These are phyloP conservation scores for Pavo muticus DNA, from an alignment of 2,113 vertebrate species.

Conservation along the genomic window DNA sequence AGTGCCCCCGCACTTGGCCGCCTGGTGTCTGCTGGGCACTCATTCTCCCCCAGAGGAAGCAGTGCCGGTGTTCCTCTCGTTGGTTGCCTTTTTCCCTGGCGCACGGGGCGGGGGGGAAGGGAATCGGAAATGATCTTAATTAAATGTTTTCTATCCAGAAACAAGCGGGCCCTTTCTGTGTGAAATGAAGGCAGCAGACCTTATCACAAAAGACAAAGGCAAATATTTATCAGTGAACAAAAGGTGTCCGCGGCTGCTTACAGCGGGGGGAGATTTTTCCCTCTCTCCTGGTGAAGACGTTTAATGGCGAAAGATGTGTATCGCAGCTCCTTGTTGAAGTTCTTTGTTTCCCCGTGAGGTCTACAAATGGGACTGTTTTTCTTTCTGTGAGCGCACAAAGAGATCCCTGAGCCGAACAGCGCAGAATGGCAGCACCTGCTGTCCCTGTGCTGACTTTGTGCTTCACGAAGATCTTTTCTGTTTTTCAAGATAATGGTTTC, in stretches of 20 bases:
- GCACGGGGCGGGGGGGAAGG: background rate
- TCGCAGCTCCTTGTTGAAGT: constrained; percentile 10
- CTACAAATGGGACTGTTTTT: constrained; percentile 36
- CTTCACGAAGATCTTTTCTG: constrained; percentile 14
- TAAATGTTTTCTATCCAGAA: constrained; percentile 77
- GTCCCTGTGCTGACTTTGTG: background rate
- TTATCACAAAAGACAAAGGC: constrained; percentile 83
- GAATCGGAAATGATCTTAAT: constrained; percentile 78
- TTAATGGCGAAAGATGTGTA: constrained; percentile 62
- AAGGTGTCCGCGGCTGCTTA: constrained; percentile 74
- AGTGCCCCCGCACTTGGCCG: too few relatives aligned
- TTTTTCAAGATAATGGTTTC: background rate
- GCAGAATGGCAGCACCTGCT: constrained; percentile 47
- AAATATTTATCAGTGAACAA: constrained; percentile 91
- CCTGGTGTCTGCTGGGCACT: background rate
- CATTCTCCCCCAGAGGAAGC: constrained; percentile 38
- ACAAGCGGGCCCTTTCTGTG: constrained; percentile 39
- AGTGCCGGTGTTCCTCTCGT: background rate
- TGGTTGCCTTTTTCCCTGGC: constrained; percentile 30
- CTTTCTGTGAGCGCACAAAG: constrained; percentile 28
- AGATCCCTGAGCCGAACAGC: constrained; percentile 15
- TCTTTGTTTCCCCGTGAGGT: constrained; percentile 43
- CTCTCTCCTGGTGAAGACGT: constrained; percentile 74
- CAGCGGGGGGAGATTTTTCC: constrained; percentile 74
- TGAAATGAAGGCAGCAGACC: constrained; percentile 38